These are phyloP conservation scores for Porites lobata DNA, from an alignment of 92 coral and sea anemone genomes.

Conservation along the genomic window DNA sequence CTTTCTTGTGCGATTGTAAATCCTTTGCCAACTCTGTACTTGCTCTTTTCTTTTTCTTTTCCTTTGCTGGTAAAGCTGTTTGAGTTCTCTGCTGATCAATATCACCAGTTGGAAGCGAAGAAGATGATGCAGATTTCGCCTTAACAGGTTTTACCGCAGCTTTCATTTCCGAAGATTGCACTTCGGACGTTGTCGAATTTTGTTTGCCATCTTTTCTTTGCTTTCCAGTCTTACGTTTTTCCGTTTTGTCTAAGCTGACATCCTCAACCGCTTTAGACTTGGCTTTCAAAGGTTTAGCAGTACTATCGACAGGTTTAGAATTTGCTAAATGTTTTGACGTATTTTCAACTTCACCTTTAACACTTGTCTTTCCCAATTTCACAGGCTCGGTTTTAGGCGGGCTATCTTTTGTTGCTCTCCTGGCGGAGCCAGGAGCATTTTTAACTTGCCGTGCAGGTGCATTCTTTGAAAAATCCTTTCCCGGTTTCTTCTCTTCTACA, in stretches of 20 bases:
- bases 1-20: slow-evolving; percentile 7
- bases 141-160: slow-evolving; percentile 8
- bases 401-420: slow-evolving; percentile 16
- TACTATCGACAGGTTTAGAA: slow-evolving; percentile 10
- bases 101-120: slow-evolving; percentile 5
- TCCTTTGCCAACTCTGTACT: background rate
- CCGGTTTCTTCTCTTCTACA: slow-evolving; percentile 19
- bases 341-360: slow-evolving; percentile 24
- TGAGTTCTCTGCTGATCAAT: background rate
- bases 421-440: slow-evolving; percentile 17
- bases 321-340: slow-evolving; percentile 6
- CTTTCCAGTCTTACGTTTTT: slow-evolving; percentile 24
- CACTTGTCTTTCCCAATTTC: slow-evolving; percentile 32
- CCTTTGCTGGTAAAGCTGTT: slow-evolving; percentile 8
- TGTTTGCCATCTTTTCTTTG: slow-evolving; percentile 35
- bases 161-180: slow-evolving; percentile 4
- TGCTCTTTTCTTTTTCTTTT: slow-evolving; percentile 38
- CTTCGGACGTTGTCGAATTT: background rate
- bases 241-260: slow-evolving; percentile 27
- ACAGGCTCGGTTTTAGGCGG: slow-evolving; percentile 14
- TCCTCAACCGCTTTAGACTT: slow-evolving; percentile 33
- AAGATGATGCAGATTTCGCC: slow-evolving; percentile 25
- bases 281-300: slow-evolving; percentile 23
- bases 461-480: background rate
- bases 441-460: slow-evolving; percentile 3